Percentiles rank a stretch among this genome's conserved stretches.
Conservation (phyloP, 2,797 vertebrate species). For the Oreortyx pictus region DNA sequence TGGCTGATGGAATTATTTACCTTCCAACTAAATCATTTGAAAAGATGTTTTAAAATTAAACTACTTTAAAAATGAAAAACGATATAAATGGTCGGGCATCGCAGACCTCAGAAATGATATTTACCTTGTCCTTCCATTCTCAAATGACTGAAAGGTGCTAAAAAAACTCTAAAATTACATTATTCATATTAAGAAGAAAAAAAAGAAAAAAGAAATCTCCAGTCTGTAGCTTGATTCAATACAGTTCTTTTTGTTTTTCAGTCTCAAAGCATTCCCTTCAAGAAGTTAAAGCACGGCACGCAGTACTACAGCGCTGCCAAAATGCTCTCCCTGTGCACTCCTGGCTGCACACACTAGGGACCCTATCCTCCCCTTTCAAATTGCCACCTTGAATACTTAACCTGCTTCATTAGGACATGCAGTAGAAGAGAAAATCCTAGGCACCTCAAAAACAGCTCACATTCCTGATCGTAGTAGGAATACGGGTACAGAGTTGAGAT, state of each 20-base stretch:
- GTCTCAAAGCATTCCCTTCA: background rate
- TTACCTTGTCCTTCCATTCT: rapidly evolving
- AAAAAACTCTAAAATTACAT: background rate
- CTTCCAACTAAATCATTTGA: background rate
- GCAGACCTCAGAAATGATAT: background rate
- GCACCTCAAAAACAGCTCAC: background rate
- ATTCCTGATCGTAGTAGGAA: background rate
- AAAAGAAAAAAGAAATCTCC: background rate
- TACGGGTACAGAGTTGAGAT: background rate
- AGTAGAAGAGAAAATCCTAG: background rate
- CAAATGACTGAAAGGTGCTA: background rate
- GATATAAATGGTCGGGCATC: background rate
- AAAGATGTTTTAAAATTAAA: rapidly evolving
- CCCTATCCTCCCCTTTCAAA: background rate
- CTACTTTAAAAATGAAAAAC: background rate
- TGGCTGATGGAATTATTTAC: background rate
- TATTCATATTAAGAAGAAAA: background rate
- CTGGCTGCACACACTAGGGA: too few relatives aligned
- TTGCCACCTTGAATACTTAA: background rate
- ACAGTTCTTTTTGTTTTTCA: background rate
- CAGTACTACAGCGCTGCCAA: background rate
- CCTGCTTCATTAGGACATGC: background rate
- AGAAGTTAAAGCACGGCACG: background rate
- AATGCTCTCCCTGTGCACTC: too few relatives aligned
- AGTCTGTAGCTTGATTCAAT: background rate